These are phyloP conservation scores for Phoxinus dragarum DNA, from an alignment of 2,797 vertebrate genomes.

Conservation along the genomic window DNA sequence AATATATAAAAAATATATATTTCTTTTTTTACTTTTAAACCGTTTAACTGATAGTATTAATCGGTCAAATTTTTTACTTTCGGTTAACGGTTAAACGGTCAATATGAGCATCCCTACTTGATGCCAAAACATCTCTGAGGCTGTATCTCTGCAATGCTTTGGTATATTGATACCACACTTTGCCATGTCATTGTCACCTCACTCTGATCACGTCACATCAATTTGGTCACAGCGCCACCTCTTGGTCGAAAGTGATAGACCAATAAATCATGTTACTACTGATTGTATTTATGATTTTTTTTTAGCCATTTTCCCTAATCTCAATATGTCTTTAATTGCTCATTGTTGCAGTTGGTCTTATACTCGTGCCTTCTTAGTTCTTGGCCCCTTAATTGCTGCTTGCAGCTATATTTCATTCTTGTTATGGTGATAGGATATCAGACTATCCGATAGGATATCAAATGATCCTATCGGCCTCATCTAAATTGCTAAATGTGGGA, in stretches of 20 bases:
- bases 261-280: neutral
- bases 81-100: too few relatives aligned
- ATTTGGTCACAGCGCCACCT: neutral
- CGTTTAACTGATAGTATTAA: too few relatives aligned
- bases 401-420: neutral
- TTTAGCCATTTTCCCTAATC: neutral
- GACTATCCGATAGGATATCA: neutral
- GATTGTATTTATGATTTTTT: neutral
- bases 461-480: neutral
- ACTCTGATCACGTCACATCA: neutral
- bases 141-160: neutral
- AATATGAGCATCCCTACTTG: too few relatives aligned
- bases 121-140: neutral
- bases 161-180: neutral
- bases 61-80: too few relatives aligned
- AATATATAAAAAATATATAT: too few relatives aligned
- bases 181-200: neutral
- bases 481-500: neutral
- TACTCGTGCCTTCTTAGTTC: rapidly evolving
- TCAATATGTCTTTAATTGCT: neutral
- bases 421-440: neutral
- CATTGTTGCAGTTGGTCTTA: neutral
- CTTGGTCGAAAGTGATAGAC: neutral
- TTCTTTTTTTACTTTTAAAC: too few relatives aligned
- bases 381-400: neutral